These are phyloP conservation scores for Hystrix brachyura DNA, from an alignment of 2,113 vertebrate genomes.

Conservation along the genomic window DNA sequence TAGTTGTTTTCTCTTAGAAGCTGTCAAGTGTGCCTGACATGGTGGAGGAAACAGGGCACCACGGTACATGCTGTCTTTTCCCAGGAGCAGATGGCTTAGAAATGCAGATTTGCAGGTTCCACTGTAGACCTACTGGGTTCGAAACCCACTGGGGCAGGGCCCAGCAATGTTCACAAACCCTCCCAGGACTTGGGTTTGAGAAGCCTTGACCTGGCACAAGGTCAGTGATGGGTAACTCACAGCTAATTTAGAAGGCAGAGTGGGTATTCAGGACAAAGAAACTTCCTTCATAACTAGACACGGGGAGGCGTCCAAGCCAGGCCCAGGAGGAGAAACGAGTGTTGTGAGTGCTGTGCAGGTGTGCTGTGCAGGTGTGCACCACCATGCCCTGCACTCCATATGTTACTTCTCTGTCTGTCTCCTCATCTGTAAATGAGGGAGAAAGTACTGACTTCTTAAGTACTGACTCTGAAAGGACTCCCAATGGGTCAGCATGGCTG, in stretches of 20 bases:
- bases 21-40: neutral
- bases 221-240: neutral
- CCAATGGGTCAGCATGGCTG: too few relatives aligned
- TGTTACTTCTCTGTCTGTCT: too few relatives aligned
- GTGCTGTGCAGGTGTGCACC: too few relatives aligned
- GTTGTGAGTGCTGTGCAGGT: neutral
- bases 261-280: neutral
- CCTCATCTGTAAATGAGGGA: too few relatives aligned
- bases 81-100: neutral
- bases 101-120: conserved; percentile 19
- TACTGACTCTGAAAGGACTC: neutral
- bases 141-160: neutral
- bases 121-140: neutral
- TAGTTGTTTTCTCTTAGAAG: neutral
- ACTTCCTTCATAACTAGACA: neutral
- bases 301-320: neutral
- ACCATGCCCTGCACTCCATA: too few relatives aligned
- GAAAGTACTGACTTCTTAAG: too few relatives aligned
- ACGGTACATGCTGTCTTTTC: neutral
- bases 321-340: neutral
- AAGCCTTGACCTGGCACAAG: neutral
- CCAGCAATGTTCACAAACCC: neutral
- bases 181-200: neutral
- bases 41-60: neutral
- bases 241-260: neutral